Evolutionary conservation across 2,888 invertebrate genomes (phyloP), one percentile per base, ranked within the genome.

Genomic region (Hirtodrosophila alboralis): DNA sequence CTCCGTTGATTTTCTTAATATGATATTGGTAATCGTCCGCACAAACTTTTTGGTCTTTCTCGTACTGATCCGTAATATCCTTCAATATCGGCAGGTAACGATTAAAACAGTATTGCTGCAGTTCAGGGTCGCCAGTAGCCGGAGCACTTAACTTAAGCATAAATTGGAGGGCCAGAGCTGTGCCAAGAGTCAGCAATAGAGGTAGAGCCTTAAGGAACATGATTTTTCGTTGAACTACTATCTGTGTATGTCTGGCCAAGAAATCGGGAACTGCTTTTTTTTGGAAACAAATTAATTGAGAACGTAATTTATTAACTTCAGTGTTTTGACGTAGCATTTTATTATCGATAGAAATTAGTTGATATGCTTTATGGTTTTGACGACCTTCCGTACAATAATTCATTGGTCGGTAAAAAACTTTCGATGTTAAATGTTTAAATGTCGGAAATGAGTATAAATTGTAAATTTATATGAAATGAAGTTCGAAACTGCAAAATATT

Each of bases 191-290:
- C 41, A 77, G 12, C 33, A 71, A 27, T 3, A 77, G 16, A 2
- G 36, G 14, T 12, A 66, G 16, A 8, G 51, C 31, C 51, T 68
- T 71, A 4, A 44, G 27, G 18, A 56, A 62, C 76, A 77, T 77
- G 33, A 23, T 68, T 57, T 13, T 18, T 37, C 10, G 21, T 21
- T 8, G 33, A 45, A 16, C 23, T 60, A 23, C 26, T 13, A 54
- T 37, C 33, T 36, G 18, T 8, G 31, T 40, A 3, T 68, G 53
- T 5, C 26, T 53, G 30, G 33, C 13, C 21, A 26, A 30, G 14
- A 12, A 27, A 16, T 3, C 2, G 3, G 0, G 1, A 0, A 12
- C 27, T 4, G 34, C 43, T 45, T 57, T 64, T 53, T 56, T 66
- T 61, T 13, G 10, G n/a, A n/a, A 18, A 18, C 18, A 1, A 18